Conservation (phyloP, 1,140 invertebrate species). For the Hyposmocoma kahamanoa region DNA sequence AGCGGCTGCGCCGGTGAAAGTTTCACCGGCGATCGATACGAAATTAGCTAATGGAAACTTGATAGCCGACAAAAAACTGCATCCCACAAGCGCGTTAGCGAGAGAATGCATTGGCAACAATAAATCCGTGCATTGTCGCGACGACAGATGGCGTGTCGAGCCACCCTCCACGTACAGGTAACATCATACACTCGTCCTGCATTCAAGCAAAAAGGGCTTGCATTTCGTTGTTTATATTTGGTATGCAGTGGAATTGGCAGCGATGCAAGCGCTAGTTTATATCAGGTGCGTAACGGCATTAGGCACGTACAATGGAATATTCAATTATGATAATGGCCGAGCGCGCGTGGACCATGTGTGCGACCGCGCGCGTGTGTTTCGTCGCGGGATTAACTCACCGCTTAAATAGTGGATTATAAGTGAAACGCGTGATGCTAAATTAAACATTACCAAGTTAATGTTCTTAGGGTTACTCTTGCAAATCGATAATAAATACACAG, state of each 20-base stretch:
- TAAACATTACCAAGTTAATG: no score
- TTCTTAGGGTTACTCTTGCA: no score
- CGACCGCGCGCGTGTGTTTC: no score
- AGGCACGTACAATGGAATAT: slow-evolving; percentile 63
- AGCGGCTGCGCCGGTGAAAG: slow-evolving; percentile 34
- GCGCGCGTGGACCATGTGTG: slow-evolving; percentile 31
- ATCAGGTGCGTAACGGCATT: slow-evolving; percentile 48
- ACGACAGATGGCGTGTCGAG: slow-evolving; percentile 46
- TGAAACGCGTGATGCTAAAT: no score
- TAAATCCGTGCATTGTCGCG: slow-evolving; percentile 60
- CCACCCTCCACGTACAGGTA: slow-evolving; percentile 1
- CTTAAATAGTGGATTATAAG: no score
- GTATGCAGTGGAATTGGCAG: slow-evolving; percentile 14
- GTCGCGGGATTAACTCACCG: no score
- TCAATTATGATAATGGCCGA: slow-evolving; percentile 59
- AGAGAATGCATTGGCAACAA: slow-evolving; percentile 58
- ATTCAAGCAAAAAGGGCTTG: slow-evolving; percentile 24
- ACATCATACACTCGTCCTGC: slow-evolving; percentile 4
- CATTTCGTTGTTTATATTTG: not conserved
- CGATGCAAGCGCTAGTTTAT: slow-evolving; percentile 32
- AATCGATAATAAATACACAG: no score
- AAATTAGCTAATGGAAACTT: slow-evolving; percentile 72
- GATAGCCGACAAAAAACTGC: slow-evolving; percentile 63
- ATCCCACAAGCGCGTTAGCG: slow-evolving; percentile 51
- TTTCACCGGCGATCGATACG: slow-evolving; percentile 58